A percentile compares a stretch with the other conserved stretches of the same genome.
Conservation (phyloP, 2,888 invertebrate genomes). For the Oxyteleia sp. region DNA sequence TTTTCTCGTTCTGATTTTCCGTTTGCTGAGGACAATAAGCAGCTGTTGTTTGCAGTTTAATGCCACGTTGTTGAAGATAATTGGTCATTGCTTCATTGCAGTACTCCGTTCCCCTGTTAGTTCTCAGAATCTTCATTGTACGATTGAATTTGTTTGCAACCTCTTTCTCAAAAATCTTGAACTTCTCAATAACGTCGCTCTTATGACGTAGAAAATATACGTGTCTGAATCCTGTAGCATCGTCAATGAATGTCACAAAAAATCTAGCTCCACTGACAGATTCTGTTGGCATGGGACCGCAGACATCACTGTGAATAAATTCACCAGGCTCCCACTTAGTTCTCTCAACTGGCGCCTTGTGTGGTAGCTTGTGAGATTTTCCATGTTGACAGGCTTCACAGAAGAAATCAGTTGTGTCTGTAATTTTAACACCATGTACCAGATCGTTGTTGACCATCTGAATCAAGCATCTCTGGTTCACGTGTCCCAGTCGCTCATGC, state of each 20-base stretch:
- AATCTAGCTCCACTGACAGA: slow-evolving; percentile 71
- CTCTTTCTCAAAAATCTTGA: slow-evolving; percentile 19
- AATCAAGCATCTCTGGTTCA: background rate
- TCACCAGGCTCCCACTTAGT: slow-evolving; percentile 9
- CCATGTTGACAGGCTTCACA: slow-evolving; percentile 9
- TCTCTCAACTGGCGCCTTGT: too few species aligned
- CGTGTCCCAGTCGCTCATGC: slow-evolving; percentile 7
- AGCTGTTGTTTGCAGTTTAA: background rate
- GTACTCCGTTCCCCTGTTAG: slow-evolving; percentile 37
- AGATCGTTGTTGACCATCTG: background rate
- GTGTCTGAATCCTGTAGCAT: slow-evolving; percentile 57
- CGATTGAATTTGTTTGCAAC: slow-evolving; percentile 28
- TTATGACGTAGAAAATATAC: slow-evolving; percentile 71
- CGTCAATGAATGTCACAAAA: slow-evolving; percentile 70
- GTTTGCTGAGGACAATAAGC: background rate
- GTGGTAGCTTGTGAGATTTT: background rate
- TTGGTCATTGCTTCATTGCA: slow-evolving; percentile 16
- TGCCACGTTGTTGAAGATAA: background rate
- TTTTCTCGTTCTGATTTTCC: too few species aligned
- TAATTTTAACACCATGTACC: background rate
- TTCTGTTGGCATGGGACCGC: slow-evolving; percentile 71
- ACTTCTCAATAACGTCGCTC: slow-evolving; percentile 24
- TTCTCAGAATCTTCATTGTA: slow-evolving; percentile 25
- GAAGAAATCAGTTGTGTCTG: background rate
- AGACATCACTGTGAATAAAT: slow-evolving; percentile 69